Percentiles rank a stretch among this genome's conserved stretches.
phyloP scores from a whole-genome alignment of 92 coral and sea anemone genomes.

The Heteractis magnifica region DNA sequence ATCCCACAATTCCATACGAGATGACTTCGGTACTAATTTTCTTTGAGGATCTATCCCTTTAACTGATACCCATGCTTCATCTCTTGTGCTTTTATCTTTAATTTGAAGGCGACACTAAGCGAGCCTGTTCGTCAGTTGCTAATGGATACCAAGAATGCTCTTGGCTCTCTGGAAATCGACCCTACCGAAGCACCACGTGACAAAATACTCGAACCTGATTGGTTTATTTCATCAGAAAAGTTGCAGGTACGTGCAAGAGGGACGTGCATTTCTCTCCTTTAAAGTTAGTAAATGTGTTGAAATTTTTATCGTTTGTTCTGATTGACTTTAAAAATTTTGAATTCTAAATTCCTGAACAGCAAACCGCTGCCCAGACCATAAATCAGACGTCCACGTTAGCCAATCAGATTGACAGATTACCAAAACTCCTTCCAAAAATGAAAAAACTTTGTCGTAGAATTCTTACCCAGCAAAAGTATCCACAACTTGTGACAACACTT shows the following conservation, averaged over 20 bases:
- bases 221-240: constrained; percentile 54
- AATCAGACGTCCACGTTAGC: neutral
- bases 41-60: too few relatives aligned
- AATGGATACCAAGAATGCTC: constrained; percentile 52
- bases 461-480: constrained; percentile 44
- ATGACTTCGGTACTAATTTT: neutral
- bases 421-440: constrained; percentile 72
- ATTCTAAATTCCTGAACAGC: neutral
- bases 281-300: neutral
- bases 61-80: neutral
- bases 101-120: constrained; percentile 35
- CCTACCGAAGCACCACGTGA: constrained; percentile 8
- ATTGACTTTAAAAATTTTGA: neutral
- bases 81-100: neutral
- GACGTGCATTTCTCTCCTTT: neutral
- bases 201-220: constrained; percentile 28
- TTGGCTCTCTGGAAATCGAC: constrained; percentile 33
- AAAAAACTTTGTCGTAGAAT: constrained; percentile 59
- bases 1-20: neutral
- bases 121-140: constrained; percentile 66
- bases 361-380: neutral
- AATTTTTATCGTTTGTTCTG: neutral
- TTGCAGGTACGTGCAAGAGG: neutral
- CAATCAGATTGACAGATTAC: constrained; percentile 37
- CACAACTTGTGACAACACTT: constrained; percentile 50